Percentiles rank a stretch among this genome's conserved stretches.
Evolutionary conservation across 2,113 vertebrate species (phyloP).

Genomic region (Lichenostomus cassidix): DNA sequence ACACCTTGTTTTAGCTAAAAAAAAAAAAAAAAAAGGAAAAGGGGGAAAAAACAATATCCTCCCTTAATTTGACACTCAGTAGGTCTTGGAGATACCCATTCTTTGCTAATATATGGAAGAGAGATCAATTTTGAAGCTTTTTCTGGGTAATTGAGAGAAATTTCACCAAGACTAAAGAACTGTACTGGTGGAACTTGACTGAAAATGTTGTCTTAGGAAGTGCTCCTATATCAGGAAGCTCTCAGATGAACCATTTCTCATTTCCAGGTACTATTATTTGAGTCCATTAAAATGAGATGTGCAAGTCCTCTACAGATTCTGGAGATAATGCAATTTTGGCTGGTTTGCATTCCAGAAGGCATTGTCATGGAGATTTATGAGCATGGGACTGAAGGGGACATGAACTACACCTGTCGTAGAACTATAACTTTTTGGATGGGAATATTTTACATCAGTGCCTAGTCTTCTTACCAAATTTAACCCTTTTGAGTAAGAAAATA

Average conservation of each 20-base stretch:
- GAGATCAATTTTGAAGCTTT: background rate
- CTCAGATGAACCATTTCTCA: background rate
- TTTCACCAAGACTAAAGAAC: background rate
- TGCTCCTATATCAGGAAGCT: background rate
- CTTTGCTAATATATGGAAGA: background rate
- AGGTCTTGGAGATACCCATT: background rate
- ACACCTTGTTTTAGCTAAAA: background rate
- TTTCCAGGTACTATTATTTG: background rate
- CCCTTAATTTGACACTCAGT: background rate
- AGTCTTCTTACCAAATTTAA: background rate
- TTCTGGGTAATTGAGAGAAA: background rate
- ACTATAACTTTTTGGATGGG: background rate
- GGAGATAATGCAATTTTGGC: background rate
- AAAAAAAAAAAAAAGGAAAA: no score
- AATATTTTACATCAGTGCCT: background rate
- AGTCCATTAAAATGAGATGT: background rate
- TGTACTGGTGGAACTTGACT: background rate
- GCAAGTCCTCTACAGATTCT: background rate
- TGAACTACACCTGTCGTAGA: background rate
- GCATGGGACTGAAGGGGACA: fast-evolving
- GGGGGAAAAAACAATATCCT: background rate
- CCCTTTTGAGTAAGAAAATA: background rate
- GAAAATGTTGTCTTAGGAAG: background rate
- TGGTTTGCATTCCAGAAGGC: background rate
- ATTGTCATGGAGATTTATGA: background rate